These are phyloP conservation scores for Eurytoma adleriae DNA, from an alignment of 2,888 invertebrate species.

Conservation along the genomic window DNA sequence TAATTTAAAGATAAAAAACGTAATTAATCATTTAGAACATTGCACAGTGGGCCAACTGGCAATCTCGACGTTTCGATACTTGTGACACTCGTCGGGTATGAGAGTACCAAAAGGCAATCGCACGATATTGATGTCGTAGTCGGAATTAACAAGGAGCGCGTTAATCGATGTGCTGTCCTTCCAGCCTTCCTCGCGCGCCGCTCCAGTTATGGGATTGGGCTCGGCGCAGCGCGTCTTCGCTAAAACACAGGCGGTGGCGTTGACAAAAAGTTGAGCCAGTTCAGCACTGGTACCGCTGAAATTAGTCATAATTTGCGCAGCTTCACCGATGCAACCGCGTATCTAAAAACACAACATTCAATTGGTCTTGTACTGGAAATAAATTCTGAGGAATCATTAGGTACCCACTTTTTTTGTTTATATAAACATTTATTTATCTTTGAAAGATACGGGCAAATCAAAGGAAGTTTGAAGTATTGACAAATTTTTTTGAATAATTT, in stretches of 20 bases:
- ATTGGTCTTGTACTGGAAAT: not conserved
- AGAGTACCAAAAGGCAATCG: conserved; percentile 66
- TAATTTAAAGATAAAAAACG: too few species aligned
- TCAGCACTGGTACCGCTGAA: conserved; percentile 60
- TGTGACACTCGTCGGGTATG: conserved; percentile 67
- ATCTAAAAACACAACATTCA: conserved; percentile 61
- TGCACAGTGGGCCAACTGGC: conserved; percentile 67
- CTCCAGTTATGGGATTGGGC: conserved; percentile 83
- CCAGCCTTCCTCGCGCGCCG: conserved; percentile 78
- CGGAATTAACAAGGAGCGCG: conserved; percentile 69
- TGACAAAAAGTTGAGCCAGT: conserved; percentile 74
- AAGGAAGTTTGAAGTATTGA: too few species aligned
- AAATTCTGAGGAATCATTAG: too few species aligned
- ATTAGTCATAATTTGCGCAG: conserved; percentile 59
- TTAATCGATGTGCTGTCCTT: conserved; percentile 66
- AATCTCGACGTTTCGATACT: conserved; percentile 67
- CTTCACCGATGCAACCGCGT: conserved; percentile 66
- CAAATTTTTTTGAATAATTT: too few species aligned
- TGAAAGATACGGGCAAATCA: too few species aligned
- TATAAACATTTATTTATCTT: too few species aligned
- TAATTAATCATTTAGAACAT: conserved; percentile 57
- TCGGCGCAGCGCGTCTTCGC: conserved; percentile 81
- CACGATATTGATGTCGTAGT: conserved; percentile 71
- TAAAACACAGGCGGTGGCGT: conserved; percentile 82
- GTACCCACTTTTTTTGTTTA: too few species aligned